phyloP scores from a whole-genome alignment of 2,888 invertebrate species.

The Scrobipalpa costella region DNA sequence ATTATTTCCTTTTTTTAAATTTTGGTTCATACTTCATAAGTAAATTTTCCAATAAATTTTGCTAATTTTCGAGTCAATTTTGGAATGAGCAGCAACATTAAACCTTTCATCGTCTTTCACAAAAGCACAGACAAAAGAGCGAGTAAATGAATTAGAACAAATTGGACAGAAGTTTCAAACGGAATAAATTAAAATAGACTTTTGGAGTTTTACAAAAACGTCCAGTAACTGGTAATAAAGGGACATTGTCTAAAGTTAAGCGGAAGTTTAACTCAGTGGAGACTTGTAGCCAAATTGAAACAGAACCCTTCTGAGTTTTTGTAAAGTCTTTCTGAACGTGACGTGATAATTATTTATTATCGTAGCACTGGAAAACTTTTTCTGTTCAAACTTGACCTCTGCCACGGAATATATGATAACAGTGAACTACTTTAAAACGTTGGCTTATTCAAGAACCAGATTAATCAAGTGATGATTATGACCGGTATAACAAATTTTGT shows the following conservation, averaged over 20 bases:
- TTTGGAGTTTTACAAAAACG: background rate
- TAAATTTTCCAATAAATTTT: no score
- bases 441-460: no score
- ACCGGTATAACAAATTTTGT: no score
- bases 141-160: background rate
- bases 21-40: no score
- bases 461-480: no score
- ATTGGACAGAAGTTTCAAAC: background rate
- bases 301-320: background rate
- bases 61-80: no score
- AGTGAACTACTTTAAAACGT: no score
- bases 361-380: no score
- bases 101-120: background rate
- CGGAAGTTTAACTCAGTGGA: slow-evolving; percentile 2
- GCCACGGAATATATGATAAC: no score
- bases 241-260: background rate
- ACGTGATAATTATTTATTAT: no score
- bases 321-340: background rate
- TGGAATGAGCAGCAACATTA: background rate
- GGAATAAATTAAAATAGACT: slow-evolving; percentile 8
- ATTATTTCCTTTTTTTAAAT: no score
- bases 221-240: slow-evolving; percentile 10
- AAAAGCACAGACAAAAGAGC: background rate
- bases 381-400: no score
- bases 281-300: background rate